phyloP scores from a whole-genome alignment of 2,797 vertebrate genomes.

The Yasuhikotakia modesta region DNA sequence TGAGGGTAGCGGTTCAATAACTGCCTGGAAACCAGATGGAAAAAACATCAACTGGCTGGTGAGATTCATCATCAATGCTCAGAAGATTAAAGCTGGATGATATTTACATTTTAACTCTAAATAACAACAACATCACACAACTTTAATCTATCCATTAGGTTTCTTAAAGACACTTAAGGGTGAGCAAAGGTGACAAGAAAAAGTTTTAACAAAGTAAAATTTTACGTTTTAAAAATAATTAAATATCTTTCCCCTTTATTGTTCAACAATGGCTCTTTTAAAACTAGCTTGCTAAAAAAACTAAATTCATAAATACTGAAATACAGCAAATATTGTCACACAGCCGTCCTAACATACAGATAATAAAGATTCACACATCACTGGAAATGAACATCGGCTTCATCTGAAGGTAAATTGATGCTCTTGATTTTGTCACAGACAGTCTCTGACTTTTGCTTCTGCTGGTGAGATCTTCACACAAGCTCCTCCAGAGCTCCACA shows the following conservation, averaged over 20 bases:
- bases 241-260: too few species aligned
- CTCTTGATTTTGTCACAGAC: not conserved
- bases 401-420: not conserved
- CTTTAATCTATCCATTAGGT: too few species aligned
- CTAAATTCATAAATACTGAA: slow-evolving; percentile 18
- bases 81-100: too few species aligned
- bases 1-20: slow-evolving; percentile 28
- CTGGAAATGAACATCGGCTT: not conserved
- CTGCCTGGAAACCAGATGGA: not conserved
- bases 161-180: too few species aligned
- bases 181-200: too few species aligned
- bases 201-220: too few species aligned
- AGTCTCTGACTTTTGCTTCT: not conserved
- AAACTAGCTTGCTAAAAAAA: not conserved
- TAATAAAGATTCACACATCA: not conserved
- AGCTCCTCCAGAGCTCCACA: slow-evolving; percentile 50
- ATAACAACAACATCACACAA: too few species aligned
- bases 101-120: too few species aligned
- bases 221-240: too few species aligned
- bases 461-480: slow-evolving; percentile 37
- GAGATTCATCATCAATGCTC: too few species aligned
- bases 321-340: slow-evolving; percentile 28
- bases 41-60: too few species aligned
- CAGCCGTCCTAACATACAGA: not conserved
- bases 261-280: too few species aligned